Base-by-base conservation (phyloP, 2,113 vertebrate genomes). In the Mastomys coucha region DNA sequence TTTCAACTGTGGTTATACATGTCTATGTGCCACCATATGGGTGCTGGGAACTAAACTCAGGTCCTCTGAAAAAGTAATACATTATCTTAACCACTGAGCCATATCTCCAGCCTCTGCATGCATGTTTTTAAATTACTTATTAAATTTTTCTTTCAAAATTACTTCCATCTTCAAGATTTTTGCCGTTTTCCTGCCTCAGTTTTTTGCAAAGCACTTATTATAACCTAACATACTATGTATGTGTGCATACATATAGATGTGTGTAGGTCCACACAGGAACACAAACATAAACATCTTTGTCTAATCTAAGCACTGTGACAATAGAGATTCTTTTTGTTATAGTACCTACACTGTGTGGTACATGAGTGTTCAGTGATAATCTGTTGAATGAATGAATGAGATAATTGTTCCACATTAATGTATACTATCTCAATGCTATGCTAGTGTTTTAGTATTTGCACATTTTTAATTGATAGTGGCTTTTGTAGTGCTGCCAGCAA, bases 131-230 rank as follows among this genome's bases (percentile, higher is more conserved):
- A 89, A 39, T 12, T 56, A 2, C 42, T 78, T 14, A 89, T 3
- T 72, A 45, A 45, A 45, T 45, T 45, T n/a, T 49, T 95, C 31
- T 89, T 75, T n/a, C 86, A 95, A 91, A 97, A 78, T 93, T 81
- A 88, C 16, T 81, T 56, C 31, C 0, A 67, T 63, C 10, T n/a
- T 95, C 22, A 31, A 51, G 80, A 75, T 45, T 76, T 39, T 49
- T 82, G 36, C n/a, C 60, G 80, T 67, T 82, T 36, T 36, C 14
- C 31, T 86, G 33, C 28, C 53, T 19, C 78, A 60, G 77, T 49
- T 88, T 16, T 77, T 82, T 69, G 58, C 11, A 51, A 82, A 82
- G 24, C 3, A 63, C 63, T 81, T 89, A 85, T 60, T 86, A 80
- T 58, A 89, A 93, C 69, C 14, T 76, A 76, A 81, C n/a, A 49